Base-by-base conservation (phyloP, 2,888 invertebrate genomes). In the Bhutanitis thaidina region DNA sequence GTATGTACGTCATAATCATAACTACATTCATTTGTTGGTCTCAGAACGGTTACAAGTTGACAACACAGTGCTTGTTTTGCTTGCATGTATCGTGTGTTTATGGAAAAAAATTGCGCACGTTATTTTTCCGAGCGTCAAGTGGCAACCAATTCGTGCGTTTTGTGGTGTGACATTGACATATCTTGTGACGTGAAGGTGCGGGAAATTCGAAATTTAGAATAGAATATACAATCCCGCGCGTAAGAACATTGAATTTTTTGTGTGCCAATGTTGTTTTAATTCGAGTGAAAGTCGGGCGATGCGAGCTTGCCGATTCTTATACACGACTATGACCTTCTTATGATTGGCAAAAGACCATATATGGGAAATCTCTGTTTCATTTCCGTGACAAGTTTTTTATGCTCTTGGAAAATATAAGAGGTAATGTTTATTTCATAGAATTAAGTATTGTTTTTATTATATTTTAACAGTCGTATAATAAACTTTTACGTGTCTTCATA, bases 311-410 rank as follows among this genome's bases (percentile, higher is more conserved):
- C n/a, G n/a, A n/a, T n/a, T n/a, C n/a, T n/a, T n/a, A n/a, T n/a
- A n/a, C n/a, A n/a, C 5, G 60, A 61, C 57, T 56, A 58, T 72
- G 73, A 69, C 77, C 78, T 77, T 75, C 77, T 61, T 60, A 12
- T 65, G 70, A 73, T 83, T 87, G 85, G 77, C 84, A 80, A 74
- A 65, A 66, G 63, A 72, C 67, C 74, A 77, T 77, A 69, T 61
- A 74, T 69, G 74, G 62, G 58, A 69, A 70, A 75, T 78, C 74
- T 56, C 40, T 65, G 68, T 58, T 66, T 64, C 68, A 66, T 73
- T 77, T 76, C 75, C 74, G 69, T 57, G 56, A 57, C 52, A 60
- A 64, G 60, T 51, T 52, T 52, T 8, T 34, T 32, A 43, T 39
- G 13, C 44, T 43, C 37, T 52, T 32, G 48, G 20, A 10, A 43